Conservation (phyloP, 1,140 invertebrate species). For the Drosophila varians region DNA sequence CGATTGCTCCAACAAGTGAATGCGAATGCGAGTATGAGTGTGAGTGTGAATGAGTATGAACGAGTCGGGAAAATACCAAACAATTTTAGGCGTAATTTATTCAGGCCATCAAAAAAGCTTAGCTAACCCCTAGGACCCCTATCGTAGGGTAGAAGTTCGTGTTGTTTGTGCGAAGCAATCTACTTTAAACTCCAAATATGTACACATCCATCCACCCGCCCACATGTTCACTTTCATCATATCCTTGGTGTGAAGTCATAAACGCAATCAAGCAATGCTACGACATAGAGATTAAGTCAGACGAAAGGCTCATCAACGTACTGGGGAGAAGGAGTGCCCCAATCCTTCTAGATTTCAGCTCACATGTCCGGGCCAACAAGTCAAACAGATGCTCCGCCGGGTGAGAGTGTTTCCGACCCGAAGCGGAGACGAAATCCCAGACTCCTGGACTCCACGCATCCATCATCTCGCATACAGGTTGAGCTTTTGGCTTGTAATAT, state of each 20-base stretch:
- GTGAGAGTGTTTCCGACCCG: conserved; percentile 24
- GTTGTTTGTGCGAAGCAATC: conserved; percentile 47
- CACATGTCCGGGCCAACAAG: conserved; percentile 34
- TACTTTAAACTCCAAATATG: conserved; percentile 27
- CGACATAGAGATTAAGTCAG: conserved; percentile 43
- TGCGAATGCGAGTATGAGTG: neutral
- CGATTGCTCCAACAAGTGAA: neutral
- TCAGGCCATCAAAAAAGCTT: conserved; percentile 34
- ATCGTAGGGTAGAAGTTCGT: conserved; percentile 9
- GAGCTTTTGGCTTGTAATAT: conserved; percentile 27
- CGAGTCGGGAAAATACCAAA: conserved; percentile 4
- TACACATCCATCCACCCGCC: conserved; percentile 5
- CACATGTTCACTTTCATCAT: neutral
- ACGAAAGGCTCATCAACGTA: conserved; percentile 33
- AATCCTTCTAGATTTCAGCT: conserved; percentile 43
- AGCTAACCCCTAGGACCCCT: conserved; percentile 28
- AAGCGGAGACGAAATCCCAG: conserved; percentile 14
- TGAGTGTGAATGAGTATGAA: neutral
- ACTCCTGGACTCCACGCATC: conserved; percentile 2
- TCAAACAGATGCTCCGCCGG: conserved; percentile 43
- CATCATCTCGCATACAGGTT: conserved; percentile 16
- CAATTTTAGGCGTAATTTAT: conserved; percentile 46
- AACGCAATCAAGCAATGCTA: conserved; percentile 35
- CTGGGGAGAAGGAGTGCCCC: conserved; percentile 4
- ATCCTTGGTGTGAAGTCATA: conserved; percentile 21